These are phyloP conservation scores for Pipistrellus pygmaeus DNA, from an alignment of 2,797 vertebrate species.

Conservation along the genomic window DNA sequence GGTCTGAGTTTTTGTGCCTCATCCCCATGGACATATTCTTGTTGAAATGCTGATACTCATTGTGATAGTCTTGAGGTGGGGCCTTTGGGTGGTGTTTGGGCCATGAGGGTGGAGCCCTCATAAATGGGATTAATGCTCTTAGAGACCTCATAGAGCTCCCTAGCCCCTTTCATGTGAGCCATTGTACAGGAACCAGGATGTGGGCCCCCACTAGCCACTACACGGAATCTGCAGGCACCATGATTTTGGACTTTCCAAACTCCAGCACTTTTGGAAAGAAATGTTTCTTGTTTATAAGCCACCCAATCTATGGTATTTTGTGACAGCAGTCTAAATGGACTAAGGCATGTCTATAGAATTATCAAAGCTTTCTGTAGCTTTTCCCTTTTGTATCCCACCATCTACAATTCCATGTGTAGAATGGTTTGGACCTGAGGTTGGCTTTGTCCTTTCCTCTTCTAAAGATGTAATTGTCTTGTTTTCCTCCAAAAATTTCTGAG, in stretches of 20 bases:
- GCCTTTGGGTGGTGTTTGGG: not conserved
- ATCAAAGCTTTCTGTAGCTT: not conserved
- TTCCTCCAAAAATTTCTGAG: not conserved
- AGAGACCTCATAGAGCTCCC: not conserved
- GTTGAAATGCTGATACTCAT: not conserved
- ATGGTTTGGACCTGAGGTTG: not conserved
- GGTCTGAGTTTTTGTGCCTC: not conserved
- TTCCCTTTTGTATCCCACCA: not conserved
- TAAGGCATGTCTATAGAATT: not conserved
- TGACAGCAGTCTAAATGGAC: not conserved
- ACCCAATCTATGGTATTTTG: not conserved
- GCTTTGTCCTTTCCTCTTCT: not conserved
- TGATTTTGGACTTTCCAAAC: not conserved
- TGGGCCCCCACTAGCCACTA: not conserved
- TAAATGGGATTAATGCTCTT: not conserved
- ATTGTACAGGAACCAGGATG: not conserved
- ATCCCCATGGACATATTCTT: not conserved
- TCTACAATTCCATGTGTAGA: not conserved
- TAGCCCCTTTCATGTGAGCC: too few species aligned
- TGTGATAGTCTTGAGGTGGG: not conserved
- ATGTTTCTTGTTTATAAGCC: not conserved
- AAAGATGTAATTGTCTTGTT: not conserved
- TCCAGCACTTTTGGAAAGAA: not conserved
- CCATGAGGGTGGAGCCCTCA: not conserved
- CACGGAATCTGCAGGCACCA: rapidly evolving